Base-by-base conservation (phyloP, 2,888 invertebrate genomes). In the Drosophila robusta region DNA sequence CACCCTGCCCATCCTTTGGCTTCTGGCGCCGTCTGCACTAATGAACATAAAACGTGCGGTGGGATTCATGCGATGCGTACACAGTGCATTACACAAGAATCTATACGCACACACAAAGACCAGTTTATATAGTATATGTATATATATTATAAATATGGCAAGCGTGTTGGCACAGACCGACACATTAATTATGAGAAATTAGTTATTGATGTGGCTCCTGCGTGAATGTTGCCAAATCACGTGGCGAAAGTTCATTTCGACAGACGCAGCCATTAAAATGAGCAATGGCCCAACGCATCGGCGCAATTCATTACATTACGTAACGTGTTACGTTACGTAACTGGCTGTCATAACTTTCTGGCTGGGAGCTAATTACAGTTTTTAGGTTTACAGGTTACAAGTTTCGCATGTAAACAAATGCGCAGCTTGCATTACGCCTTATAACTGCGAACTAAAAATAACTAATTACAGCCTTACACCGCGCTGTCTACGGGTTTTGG, bases 151-250 rank as follows among this genome's bases (percentile, higher is more conserved):
- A 46, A 18, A 38, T 44, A 34, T 45, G 36, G 32, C 29, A 29
- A 29, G 29, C 29, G 9, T 44, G 54, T 22, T 41, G 18, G 49
- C 45, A 9, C 22, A 45, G 41, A 47, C 54, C 29, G 36, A 24
- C 61, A 42, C 52, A 71, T 63, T 86, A 87, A 79, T 80, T 79
- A 85, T 87, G 83, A 85, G 79, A 80, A 85, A 87, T 77, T 87
- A 85, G 71, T 69, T 77, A 80, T 86, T 84, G 85, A 87, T 87
- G 76, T 75, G 79, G 60, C 70, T 69, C 26, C 61, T 54, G 45
- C 56, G 63, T 62, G 68, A 45, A 66, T 64, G 62, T 63, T 65
- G 68, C 68, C 47, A 77, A 87, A 79, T 76, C 74, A 83, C 75
- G 73, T 81, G 82, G 69, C 62, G 65, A 87, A 84, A 84, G 84